A percentile compares a stretch with the other conserved stretches of the same genome.
Evolutionary conservation across 2,888 invertebrate species (phyloP).

Genomic region (Geotrupes spiniger): DNA sequence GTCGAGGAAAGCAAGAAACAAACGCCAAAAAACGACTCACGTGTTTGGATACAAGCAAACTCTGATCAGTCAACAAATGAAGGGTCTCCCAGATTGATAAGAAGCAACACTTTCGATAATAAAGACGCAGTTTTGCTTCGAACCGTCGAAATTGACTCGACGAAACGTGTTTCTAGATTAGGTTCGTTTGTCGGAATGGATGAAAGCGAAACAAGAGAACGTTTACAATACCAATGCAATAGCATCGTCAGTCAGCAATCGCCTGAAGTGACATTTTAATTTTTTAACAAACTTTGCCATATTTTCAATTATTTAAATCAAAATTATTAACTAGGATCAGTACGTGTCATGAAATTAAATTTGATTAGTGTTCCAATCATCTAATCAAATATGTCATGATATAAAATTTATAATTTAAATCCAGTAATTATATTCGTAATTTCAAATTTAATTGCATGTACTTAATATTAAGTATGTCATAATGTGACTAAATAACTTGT

Average conservation of each 20-base stretch:
- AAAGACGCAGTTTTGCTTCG: conserved; percentile 35
- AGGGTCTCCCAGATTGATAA: conserved; percentile 51
- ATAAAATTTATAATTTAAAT: no score
- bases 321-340: no score
- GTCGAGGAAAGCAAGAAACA: conserved; percentile 66
- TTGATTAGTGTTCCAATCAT: no score
- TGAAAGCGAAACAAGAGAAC: conserved; percentile 30
- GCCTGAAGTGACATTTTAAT: conserved; percentile 16
- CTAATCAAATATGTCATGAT: no score
- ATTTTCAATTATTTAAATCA: no score
- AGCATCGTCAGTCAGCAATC: conserved; percentile 8
- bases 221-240: conserved; percentile 11
- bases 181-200: conserved; percentile 56
- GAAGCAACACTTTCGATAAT: conserved; percentile 67
- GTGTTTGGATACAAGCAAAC: conserved; percentile 42
- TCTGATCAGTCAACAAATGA: conserved; percentile 7
- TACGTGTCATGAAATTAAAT: no score
- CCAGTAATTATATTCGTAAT: no score
- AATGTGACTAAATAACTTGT: no score
- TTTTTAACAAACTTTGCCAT: conserved; percentile 1
- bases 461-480: no score
- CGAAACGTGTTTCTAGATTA: conserved; percentile 52
- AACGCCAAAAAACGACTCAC: conserved; percentile 52
- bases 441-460: no score
- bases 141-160: conserved; percentile 29